phyloP scores from a whole-genome alignment of 35 echinoderm and acorn worm genomes.

The Ophiothrix spiculata region DNA sequence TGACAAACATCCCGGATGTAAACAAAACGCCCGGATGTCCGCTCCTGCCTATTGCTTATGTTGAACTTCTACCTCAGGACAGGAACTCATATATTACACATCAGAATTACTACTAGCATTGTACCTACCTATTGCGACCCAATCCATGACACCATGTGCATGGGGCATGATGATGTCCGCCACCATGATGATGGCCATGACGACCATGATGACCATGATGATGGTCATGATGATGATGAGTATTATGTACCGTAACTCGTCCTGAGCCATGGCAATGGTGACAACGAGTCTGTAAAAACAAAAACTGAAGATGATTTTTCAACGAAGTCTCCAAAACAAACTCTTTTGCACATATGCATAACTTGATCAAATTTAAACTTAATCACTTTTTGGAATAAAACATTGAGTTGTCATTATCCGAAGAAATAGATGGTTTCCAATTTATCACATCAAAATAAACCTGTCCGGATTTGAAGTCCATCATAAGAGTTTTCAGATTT shows the following conservation, averaged over 20 bases:
- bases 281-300: constrained; percentile 70
- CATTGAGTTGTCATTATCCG: no score
- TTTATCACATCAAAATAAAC: no score
- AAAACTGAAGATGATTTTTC: background rate
- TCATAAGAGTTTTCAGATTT: no score
- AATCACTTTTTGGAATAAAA: no score
- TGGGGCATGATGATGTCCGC: constrained; percentile 15
- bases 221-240: constrained; percentile 53
- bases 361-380: no score
- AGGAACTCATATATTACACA: no score
- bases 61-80: no score
- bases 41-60: no score
- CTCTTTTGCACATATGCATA: background rate
- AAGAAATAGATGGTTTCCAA: no score
- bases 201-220: constrained; percentile 46
- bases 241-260: constrained; percentile 31
- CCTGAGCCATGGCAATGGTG: constrained; percentile 74
- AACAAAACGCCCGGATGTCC: no score
- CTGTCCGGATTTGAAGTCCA: no score
- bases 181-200: constrained; percentile 43
- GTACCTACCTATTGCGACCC: constrained; percentile 55
- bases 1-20: no score
- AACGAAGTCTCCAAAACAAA: background rate
- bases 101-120: background rate
- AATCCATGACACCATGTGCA: constrained; percentile 65